Percentiles rank a stretch among this genome's conserved stretches.
Evolutionary conservation across 2,113 vertebrate genomes (phyloP).

Genomic region (Ptyas mucosa): DNA sequence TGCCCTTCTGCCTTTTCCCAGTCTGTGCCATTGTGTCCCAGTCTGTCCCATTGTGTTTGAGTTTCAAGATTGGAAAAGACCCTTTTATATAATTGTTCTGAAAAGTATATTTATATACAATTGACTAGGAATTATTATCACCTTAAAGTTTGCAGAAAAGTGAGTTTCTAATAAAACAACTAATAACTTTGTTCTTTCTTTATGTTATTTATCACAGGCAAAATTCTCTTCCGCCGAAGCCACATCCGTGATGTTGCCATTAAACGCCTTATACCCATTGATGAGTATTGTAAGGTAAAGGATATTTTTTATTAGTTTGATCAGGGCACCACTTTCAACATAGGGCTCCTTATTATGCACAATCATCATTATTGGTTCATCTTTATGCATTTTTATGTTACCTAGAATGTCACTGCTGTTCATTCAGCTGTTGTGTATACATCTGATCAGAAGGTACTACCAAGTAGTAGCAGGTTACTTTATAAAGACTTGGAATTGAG

Average conservation of each 20-base stretch:
- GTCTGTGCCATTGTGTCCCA: not conserved
- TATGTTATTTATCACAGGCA: constrained; percentile 74
- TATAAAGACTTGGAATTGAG: not conserved
- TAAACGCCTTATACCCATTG: constrained; percentile 92
- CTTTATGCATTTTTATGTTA: not conserved
- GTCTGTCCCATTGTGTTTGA: not conserved
- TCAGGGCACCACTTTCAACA: not conserved
- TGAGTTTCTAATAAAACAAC: not conserved
- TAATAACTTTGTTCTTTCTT: constrained; percentile 10
- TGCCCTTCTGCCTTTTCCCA: not conserved
- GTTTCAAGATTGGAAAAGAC: not conserved
- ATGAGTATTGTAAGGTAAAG: constrained; percentile 96
- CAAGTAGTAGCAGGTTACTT: not conserved
- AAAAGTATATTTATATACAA: not conserved
- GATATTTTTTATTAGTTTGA: not conserved
- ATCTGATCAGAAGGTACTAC: not conserved
- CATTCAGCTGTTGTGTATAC: not conserved
- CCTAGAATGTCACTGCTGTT: not conserved
- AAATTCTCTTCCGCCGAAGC: constrained; percentile 95
- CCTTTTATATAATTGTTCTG: not conserved
- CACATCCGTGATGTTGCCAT: constrained; percentile 96
- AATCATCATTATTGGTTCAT: not conserved
- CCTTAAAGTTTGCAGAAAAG: not conserved
- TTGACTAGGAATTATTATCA: not conserved
- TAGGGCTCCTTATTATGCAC: not conserved